phyloP scores from a whole-genome alignment of 2,797 vertebrate species.

The Glyptemys insculpta region DNA sequence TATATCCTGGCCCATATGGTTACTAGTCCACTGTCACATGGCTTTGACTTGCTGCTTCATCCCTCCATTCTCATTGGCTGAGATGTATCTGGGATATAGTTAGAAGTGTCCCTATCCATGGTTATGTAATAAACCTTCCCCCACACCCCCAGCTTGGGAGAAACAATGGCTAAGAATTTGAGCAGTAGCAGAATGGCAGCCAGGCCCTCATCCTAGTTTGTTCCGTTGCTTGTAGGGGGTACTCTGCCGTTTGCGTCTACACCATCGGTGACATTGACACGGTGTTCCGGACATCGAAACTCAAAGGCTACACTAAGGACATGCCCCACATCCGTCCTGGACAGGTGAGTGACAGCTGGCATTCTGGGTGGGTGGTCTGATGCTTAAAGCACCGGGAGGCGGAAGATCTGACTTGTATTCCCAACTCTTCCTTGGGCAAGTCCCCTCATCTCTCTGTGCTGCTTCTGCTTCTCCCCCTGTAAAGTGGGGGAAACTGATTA shows the following conservation, averaged over 20 bases:
- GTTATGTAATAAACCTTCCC: too few species aligned
- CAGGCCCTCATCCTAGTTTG: background rate
- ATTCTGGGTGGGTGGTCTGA: rapidly evolving
- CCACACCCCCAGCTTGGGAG: too few species aligned
- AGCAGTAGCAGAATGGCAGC: background rate
- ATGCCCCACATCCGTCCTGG: conserved; percentile 78
- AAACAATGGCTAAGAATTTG: background rate
- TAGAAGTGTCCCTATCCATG: background rate
- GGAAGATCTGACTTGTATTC: background rate
- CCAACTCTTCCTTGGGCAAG: background rate
- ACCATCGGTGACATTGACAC: conserved; percentile 77
- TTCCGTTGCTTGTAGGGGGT: conserved; percentile 69
- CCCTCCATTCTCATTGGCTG: background rate
- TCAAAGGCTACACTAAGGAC: conserved; percentile 74
- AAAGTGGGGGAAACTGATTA: background rate
- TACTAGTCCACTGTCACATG: background rate
- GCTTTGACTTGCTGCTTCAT: background rate
- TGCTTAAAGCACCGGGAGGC: background rate
- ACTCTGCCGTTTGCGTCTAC: conserved; percentile 81
- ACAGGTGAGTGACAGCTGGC: conserved; percentile 66
- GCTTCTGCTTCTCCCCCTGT: background rate
- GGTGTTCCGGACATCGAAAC: conserved; percentile 75
- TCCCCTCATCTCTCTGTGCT: background rate
- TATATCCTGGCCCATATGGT: background rate
- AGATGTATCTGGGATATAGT: background rate